These are phyloP conservation scores for Melitaea athalia DNA, from an alignment of 2,888 invertebrate species.

Conservation along the genomic window DNA sequence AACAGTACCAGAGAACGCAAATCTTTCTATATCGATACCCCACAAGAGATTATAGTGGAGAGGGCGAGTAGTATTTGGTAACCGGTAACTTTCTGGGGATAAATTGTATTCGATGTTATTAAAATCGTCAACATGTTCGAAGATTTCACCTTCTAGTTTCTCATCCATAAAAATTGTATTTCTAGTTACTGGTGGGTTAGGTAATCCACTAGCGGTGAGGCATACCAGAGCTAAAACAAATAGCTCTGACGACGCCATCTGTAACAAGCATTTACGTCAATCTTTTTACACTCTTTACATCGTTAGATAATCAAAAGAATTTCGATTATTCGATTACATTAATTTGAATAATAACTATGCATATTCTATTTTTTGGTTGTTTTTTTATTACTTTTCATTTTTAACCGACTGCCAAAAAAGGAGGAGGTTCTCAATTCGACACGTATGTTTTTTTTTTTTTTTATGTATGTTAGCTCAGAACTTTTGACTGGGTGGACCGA, in stretches of 20 bases:
- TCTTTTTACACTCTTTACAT: too few species aligned
- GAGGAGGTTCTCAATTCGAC: too few species aligned
- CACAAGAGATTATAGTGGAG: slow-evolving; percentile 76
- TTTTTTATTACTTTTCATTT: too few species aligned
- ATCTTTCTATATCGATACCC: slow-evolving; percentile 59
- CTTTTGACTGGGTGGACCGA: too few species aligned
- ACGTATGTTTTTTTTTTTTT: too few species aligned
- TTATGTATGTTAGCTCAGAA: too few species aligned
- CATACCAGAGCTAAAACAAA: slow-evolving; percentile 53
- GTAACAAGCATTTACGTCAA: slow-evolving; percentile 12
- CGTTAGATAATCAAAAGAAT: too few species aligned
- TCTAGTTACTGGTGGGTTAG: slow-evolving; percentile 49
- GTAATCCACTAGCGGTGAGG: slow-evolving; percentile 50
- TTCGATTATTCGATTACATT: too few species aligned
- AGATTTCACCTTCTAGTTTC: slow-evolving; percentile 60
- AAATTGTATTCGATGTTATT: slow-evolving; percentile 22
- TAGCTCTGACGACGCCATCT: slow-evolving; percentile 66
- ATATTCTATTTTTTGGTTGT: too few species aligned
- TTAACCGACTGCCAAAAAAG: too few species aligned
- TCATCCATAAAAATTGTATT: slow-evolving; percentile 72
- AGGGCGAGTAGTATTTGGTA: slow-evolving; percentile 79
- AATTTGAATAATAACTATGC: too few species aligned
- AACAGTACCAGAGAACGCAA: slow-evolving; percentile 62
- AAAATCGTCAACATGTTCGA: slow-evolving; percentile 48
- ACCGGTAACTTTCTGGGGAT: slow-evolving; percentile 58